Evolutionary conservation across 2,113 vertebrate species (phyloP).

Genomic region (Riparia riparia): DNA sequence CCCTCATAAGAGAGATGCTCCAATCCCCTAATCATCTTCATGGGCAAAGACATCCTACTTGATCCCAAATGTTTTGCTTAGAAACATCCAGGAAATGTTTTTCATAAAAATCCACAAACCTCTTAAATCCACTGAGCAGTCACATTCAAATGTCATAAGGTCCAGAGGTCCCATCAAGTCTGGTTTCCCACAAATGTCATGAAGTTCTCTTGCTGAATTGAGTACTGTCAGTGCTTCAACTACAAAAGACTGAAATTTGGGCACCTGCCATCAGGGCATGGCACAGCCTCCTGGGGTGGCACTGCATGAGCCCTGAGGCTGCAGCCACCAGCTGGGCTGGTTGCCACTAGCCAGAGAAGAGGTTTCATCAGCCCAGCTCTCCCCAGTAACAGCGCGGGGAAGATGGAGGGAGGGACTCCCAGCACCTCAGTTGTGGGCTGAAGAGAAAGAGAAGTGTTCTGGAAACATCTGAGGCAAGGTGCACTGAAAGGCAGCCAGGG

Average conservation of each 20-base stretch:
- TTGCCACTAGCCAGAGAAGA: not conserved
- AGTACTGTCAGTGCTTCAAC: not conserved
- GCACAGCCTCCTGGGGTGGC: fast-evolving
- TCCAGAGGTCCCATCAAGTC: not conserved
- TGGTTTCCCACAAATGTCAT: not conserved
- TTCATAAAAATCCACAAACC: not conserved
- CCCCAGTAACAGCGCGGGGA: not conserved
- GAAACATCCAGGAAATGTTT: not conserved
- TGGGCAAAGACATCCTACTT: not conserved
- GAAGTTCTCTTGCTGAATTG: not conserved
- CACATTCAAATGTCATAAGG: not conserved
- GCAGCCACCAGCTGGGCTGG: not conserved
- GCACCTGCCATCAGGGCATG: fast-evolving
- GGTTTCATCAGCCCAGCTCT: not conserved
- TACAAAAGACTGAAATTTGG: not conserved
- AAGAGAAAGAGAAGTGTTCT: not conserved
- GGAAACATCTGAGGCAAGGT: not conserved
- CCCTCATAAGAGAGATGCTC: not conserved
- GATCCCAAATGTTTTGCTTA: not conserved
- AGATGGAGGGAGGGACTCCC: fast-evolving
- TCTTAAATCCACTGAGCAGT: not conserved
- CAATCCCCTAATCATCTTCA: not conserved
- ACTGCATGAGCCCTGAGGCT: not conserved
- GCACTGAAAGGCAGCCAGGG: not conserved
- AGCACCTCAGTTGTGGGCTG: not conserved